A percentile compares a stretch with the other conserved stretches of the same genome.
These are phyloP conservation scores for Chrysoperla carnea DNA, from an alignment of 1,140 invertebrate species.

Conservation along the genomic window DNA sequence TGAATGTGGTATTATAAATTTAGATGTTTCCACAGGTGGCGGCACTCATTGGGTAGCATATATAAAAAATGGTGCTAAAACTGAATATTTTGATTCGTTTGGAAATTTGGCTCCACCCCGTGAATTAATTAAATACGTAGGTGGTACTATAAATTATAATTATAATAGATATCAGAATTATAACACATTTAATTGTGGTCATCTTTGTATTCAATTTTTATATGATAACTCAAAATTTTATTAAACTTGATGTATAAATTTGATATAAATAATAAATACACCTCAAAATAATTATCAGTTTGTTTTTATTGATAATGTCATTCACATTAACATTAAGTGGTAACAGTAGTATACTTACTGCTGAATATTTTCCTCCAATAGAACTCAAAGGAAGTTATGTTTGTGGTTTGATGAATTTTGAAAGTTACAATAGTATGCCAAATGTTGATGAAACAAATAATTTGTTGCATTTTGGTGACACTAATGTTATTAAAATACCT, in stretches of 20 bases:
- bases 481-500: constrained; percentile 7
- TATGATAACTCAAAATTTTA: background rate
- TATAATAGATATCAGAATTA: constrained; percentile 4
- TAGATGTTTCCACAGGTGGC: constrained; percentile 12
- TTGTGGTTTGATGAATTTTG: constrained; percentile 7
- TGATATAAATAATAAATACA: constrained; percentile 5
- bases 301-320: constrained; percentile 3
- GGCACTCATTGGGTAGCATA: constrained; percentile 21
- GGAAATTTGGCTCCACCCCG: constrained; percentile 16
- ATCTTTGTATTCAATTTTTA: constrained; percentile 9
- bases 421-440: constrained; percentile 7
- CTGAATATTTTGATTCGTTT: constrained; percentile 15
- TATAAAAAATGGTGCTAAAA: constrained; percentile 11
- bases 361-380: constrained; percentile 9
- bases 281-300: background rate
- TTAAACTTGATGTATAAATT: too few relatives aligned
- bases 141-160: constrained; percentile 7
- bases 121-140: constrained; percentile 14
- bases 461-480: constrained; percentile 3
- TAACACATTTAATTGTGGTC: constrained; percentile 4
- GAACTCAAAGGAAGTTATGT: constrained; percentile 6
- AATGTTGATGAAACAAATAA: constrained; percentile 10
- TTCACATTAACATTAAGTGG: constrained; percentile 4
- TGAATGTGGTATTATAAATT: constrained; percentile 19
- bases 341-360: constrained; percentile 2